These are phyloP conservation scores for Bombus waltoni DNA, from an alignment of 1,140 invertebrate genomes.

Conservation along the genomic window DNA sequence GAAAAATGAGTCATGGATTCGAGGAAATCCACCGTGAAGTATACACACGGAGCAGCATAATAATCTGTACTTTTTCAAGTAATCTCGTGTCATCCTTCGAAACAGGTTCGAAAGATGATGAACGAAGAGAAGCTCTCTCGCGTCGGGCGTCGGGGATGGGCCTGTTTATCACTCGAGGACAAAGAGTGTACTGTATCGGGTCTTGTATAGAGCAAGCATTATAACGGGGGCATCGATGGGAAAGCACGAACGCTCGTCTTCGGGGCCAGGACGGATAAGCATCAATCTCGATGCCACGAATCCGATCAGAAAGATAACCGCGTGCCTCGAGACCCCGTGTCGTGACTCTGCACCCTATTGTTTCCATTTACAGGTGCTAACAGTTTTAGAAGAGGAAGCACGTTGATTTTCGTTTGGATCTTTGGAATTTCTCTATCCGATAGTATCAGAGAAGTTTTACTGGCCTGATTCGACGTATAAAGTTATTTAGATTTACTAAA, in stretches of 20 bases:
- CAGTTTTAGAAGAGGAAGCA: neutral
- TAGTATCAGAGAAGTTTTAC: too few relatives aligned
- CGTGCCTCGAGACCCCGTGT: neutral
- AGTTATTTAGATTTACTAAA: neutral
- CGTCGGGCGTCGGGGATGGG: slow-evolving; percentile 14
- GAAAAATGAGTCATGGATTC: neutral
- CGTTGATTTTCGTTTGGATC: neutral
- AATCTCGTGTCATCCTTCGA: slow-evolving; percentile 7
- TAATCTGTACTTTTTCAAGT: slow-evolving; percentile 39
- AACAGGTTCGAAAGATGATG: slow-evolving; percentile 51
- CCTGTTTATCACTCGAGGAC: slow-evolving; percentile 56
- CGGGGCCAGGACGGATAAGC: slow-evolving; percentile 32
- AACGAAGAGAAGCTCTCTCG: slow-evolving; percentile 11
- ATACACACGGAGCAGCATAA: neutral
- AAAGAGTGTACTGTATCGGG: slow-evolving; percentile 54
- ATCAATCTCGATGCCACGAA: slow-evolving; percentile 22
- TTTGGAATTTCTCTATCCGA: too few relatives aligned
- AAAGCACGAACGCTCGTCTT: slow-evolving; percentile 23
- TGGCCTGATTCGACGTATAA: neutral
- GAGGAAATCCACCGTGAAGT: neutral
- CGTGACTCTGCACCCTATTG: slow-evolving; percentile 16
- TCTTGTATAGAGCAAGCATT: slow-evolving; percentile 57
- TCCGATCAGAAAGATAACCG: slow-evolving; percentile 20
- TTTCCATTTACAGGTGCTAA: slow-evolving; percentile 25
- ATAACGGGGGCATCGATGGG: slow-evolving; percentile 56